A percentile compares a stretch with the other conserved stretches of the same genome.
phyloP scores from a whole-genome alignment of 2,888 invertebrate genomes.

The Athripsodes cinereus region DNA sequence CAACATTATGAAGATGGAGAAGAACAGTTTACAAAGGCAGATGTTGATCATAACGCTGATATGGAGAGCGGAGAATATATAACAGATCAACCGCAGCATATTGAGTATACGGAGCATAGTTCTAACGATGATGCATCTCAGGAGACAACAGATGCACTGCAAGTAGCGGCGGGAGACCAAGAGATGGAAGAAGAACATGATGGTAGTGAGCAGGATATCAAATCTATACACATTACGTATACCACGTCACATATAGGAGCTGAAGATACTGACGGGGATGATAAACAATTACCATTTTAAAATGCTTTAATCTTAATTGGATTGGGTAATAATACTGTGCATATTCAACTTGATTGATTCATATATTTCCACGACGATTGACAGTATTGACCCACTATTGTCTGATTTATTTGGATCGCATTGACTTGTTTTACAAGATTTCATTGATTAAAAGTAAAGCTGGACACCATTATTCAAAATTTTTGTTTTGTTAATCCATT shows the following conservation, averaged over 20 bases:
- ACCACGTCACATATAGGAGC: neutral
- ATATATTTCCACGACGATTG: too few relatives aligned
- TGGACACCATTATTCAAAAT: too few relatives aligned
- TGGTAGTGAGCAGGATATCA: neutral
- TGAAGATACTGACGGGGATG: neutral
- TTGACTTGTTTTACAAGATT: too few relatives aligned
- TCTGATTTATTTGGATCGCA: too few relatives aligned
- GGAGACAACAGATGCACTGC: neutral
- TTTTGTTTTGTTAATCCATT: too few relatives aligned
- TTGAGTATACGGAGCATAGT: conserved; percentile 10
- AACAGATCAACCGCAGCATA: neutral
- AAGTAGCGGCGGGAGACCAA: conserved; percentile 3
- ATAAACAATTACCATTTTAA: neutral
- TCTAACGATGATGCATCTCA: conserved; percentile 5
- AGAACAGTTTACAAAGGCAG: neutral
- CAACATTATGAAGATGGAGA: conserved; percentile 7
- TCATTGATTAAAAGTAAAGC: too few relatives aligned
- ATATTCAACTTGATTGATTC: too few relatives aligned
- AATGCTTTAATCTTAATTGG: too few relatives aligned
- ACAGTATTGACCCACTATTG: too few relatives aligned
- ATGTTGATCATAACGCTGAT: neutral
- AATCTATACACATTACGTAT: neutral
- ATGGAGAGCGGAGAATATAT: conserved; percentile 3
- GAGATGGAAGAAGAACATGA: neutral
- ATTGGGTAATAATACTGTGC: too few relatives aligned